Conservation (phyloP, 2,888 invertebrate species). For the Erannis defoliaria region DNA sequence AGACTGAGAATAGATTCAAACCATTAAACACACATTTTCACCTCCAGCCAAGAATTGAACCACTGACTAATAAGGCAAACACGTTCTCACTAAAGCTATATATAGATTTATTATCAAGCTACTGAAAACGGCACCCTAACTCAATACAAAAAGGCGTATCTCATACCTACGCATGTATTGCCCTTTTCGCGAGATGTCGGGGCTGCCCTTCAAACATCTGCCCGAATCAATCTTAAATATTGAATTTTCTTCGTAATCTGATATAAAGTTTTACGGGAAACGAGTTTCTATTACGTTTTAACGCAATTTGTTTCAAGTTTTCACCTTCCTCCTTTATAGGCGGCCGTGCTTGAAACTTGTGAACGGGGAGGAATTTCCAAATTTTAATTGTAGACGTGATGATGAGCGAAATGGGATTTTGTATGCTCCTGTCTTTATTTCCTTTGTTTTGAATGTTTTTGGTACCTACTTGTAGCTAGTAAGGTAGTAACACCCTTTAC, state of each 20-base stretch:
- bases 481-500: background rate
- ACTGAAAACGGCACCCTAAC: conserved; percentile 15
- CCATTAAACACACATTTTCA: too few species aligned
- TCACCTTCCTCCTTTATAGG: conserved; percentile 71
- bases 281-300: conserved; percentile 85
- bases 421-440: conserved; percentile 40
- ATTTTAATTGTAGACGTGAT: conserved; percentile 74
- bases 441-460: conserved; percentile 21
- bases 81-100: too few species aligned
- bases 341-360: conserved; percentile 69
- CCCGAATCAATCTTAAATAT: conserved; percentile 86
- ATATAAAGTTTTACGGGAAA: conserved; percentile 83
- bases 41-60: too few species aligned
- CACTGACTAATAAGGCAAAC: too few species aligned
- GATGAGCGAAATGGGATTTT: conserved; percentile 60
- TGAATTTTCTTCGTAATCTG: conserved; percentile 84
- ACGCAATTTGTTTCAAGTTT: conserved; percentile 84
- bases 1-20: too few species aligned
- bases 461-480: background rate
- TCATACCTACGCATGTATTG: conserved; percentile 42
- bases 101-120: too few species aligned
- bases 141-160: conserved; percentile 14
- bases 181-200: conserved; percentile 62
- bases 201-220: conserved; percentile 77
- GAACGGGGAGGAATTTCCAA: conserved; percentile 63